A percentile compares a stretch with the other conserved stretches of the same genome.
phyloP scores from a whole-genome alignment of 2,888 invertebrate genomes.

The Monopis laevigella region DNA sequence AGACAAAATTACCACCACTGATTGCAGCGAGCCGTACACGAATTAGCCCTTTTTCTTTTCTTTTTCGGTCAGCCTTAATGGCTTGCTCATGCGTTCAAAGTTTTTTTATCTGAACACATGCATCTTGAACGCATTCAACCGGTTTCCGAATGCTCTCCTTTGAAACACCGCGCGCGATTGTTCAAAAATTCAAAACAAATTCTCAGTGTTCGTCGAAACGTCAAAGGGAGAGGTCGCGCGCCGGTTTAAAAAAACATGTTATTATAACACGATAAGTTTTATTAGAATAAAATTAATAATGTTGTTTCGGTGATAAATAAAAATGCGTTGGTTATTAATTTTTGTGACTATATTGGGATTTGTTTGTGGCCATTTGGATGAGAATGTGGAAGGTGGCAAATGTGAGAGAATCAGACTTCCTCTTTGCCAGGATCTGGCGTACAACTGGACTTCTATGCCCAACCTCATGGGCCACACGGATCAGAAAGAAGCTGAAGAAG shows the following conservation, averaged over 20 bases:
- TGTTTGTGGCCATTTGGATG: conserved; percentile 37
- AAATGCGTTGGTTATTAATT: no score
- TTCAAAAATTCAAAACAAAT: conserved; percentile 22
- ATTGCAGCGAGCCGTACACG: conserved; percentile 62
- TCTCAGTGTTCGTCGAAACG: conserved; percentile 44
- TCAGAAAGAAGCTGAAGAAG: conserved; percentile 82
- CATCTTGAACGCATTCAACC: conserved; percentile 54
- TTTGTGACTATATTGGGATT: conserved; percentile 15
- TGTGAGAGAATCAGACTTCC: conserved; percentile 84
- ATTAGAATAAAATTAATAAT: conserved; percentile 14
- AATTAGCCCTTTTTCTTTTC: conserved; percentile 54
- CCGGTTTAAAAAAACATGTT: conserved; percentile 24
- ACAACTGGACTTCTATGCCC: conserved; percentile 88
- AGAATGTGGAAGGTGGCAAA: conserved; percentile 60
- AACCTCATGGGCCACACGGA: conserved; percentile 84
- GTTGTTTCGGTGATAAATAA: conserved; percentile 20
- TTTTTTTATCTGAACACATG: conserved; percentile 63
- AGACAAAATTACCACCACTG: conserved; percentile 54
- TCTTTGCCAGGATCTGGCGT: conserved; percentile 83
- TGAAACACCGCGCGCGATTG: conserved; percentile 40
- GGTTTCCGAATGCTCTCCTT: conserved; percentile 56
- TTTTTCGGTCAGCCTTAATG: conserved; percentile 33
- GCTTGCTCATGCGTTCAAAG: conserved; percentile 58
- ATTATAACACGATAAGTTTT: not conserved
- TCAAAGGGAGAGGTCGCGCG: conserved; percentile 28